Evolutionary conservation across 2,113 vertebrate species (phyloP), one percentile per base, ranked within the genome.

Genomic region (Pomatorhinus ruficollis): DNA sequence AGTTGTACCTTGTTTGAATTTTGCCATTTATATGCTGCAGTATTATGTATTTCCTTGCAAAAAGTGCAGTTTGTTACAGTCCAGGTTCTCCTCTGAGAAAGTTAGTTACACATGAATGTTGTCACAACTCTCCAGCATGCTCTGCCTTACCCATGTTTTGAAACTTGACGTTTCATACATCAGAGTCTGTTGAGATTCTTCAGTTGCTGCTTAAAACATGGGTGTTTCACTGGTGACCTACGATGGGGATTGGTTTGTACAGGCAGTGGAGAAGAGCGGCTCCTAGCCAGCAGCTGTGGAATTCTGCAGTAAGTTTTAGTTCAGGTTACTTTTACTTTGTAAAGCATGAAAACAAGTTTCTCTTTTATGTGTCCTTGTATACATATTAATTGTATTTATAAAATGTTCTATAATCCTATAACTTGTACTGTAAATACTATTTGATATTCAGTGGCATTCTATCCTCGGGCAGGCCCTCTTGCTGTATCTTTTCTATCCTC

Each of bases 331-430:
- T 93, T 80, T 45, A 66, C 37, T 94, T 90, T 91, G 75, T 96
- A 93, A 95, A 96, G 56, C 87, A 77, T 89, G 78, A 86, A 96
- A 97, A 95, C 49, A 63, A 78, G 54, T 90, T 87, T 87, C 76
- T 97, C 92, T 90, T 96, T 83, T 96, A 56, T 87, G 78, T 97
- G 79, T 20, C 93, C 96, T 96, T 98, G 98, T 98, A 99, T 98
- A 98, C 97, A 93, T 98, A 97, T 98, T 97, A 98, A 97, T 97
- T 98, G 98, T 99, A 99, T 99, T 99, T 99, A 99, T 99, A 98
- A 99, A 98, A 98, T 98, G 94, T 98, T 98, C 98, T 99, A 97
- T 98, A 98, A 98, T 97, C 97, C 96, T 98, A 95, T 97, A 84
- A 97, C 81, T 89, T 89, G 83, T 95, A 91, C 87, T 98, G 97